phyloP scores from a whole-genome alignment of 2,113 vertebrate species.

The Dicentrarchus labrax region DNA sequence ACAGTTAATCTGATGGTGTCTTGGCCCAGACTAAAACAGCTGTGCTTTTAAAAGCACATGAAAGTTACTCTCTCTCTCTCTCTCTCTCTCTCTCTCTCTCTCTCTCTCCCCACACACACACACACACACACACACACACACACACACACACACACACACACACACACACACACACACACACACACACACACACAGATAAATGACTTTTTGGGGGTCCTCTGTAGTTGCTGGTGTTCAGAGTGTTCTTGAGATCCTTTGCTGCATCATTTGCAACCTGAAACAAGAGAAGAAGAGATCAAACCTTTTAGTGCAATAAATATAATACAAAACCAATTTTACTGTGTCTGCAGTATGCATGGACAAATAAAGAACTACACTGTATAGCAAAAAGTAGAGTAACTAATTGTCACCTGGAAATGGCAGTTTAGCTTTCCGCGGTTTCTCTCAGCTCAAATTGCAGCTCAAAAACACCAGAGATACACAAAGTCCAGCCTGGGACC shows the following conservation, averaged over 20 bases:
- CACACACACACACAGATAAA: not conserved
- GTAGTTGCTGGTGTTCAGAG: constrained; percentile 29
- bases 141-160: constrained; percentile 7
- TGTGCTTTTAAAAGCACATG: constrained; percentile 47
- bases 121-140: not conserved
- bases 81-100: not conserved
- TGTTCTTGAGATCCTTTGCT: not conserved
- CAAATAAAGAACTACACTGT: not conserved
- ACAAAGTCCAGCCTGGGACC: not conserved
- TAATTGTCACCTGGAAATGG: not conserved
- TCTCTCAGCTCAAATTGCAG: not conserved
- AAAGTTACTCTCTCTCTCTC: not conserved
- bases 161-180: constrained; percentile 7
- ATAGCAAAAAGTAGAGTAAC: not conserved
- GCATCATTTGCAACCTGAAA: constrained; percentile 51
- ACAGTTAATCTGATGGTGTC: constrained; percentile 36
- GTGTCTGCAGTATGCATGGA: not conserved
- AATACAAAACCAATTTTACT: not conserved
- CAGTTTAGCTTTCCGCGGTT: constrained; percentile 17
- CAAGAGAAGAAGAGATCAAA: constrained; percentile 35
- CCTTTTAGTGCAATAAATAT: not conserved
- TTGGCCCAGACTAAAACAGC: constrained; percentile 36
- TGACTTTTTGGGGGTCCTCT: not conserved
- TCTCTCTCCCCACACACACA: not conserved
- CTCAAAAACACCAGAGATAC: constrained; percentile 27